Evolutionary conservation across 2,888 invertebrate species (phyloP).

Genomic region (Harpalus rubripes): DNA sequence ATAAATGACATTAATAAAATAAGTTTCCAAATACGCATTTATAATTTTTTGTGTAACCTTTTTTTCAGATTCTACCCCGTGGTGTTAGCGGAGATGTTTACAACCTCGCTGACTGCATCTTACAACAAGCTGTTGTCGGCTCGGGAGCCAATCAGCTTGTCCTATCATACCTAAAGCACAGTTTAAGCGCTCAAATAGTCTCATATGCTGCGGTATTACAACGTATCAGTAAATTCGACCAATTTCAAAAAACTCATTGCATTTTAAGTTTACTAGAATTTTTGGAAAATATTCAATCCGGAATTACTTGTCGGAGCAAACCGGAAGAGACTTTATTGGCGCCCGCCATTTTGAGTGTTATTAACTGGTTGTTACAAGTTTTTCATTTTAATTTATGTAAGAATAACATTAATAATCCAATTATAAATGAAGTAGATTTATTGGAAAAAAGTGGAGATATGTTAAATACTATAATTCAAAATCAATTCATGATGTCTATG

Average conservation of each 20-base stretch:
- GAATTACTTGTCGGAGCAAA: conserved; percentile 87
- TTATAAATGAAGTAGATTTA: conserved; percentile 73
- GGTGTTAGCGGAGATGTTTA: conserved; percentile 97
- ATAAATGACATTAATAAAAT: too few relatives aligned
- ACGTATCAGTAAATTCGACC: conserved; percentile 93
- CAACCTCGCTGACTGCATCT: conserved; percentile 93
- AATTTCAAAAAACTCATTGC: conserved; percentile 90
- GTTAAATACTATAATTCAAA: conserved; percentile 84
- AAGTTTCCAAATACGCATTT: too few relatives aligned
- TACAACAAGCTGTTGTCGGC: conserved; percentile 96
- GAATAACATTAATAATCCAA: conserved; percentile 71
- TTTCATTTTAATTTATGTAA: conserved; percentile 79
- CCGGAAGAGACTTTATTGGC: conserved; percentile 93
- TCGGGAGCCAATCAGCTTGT: conserved; percentile 95
- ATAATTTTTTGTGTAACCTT: not conserved
- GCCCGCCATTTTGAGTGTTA: conserved; percentile 88
- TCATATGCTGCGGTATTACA: conserved; percentile 94
- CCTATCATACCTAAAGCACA: conserved; percentile 94
- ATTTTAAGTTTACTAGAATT: conserved; percentile 92
- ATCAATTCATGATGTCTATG: conserved; percentile 85
- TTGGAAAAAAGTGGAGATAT: conserved; percentile 85
- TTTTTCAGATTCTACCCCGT: conserved; percentile 84
- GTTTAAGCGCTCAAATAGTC: conserved; percentile 92
- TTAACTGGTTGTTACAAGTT: conserved; percentile 90
- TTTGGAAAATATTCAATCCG: conserved; percentile 84